Conservation (phyloP, 2,113 vertebrate species). For the Lota lota region DNA sequence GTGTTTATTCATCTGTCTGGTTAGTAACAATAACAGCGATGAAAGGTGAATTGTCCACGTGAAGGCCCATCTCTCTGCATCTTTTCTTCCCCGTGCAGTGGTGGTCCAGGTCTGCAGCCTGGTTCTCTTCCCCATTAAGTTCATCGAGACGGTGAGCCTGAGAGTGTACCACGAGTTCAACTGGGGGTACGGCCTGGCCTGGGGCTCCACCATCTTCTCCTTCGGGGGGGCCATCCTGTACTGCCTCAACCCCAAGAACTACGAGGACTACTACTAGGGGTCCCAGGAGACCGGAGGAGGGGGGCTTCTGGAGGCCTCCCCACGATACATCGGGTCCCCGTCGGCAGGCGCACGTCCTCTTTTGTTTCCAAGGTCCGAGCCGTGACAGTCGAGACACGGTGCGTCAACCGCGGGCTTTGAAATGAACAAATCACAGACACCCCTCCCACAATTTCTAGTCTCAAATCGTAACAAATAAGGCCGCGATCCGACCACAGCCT, state of each 20-base stretch:
- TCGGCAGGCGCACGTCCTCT: slow-evolving; percentile 53
- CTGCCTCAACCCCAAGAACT: slow-evolving; percentile 98
- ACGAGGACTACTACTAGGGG: slow-evolving; percentile 95
- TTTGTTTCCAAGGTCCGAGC: background rate
- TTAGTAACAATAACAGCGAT: too few species aligned
- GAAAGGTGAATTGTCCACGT: too few species aligned
- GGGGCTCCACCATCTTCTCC: slow-evolving; percentile 99
- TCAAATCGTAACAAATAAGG: background rate
- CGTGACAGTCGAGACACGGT: slow-evolving; percentile 3
- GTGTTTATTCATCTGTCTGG: too few species aligned
- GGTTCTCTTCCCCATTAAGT: slow-evolving; percentile 97
- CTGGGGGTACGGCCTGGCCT: slow-evolving; percentile 97
- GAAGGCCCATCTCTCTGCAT: too few species aligned
- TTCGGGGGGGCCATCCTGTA: slow-evolving; percentile 97
- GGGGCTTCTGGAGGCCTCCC: slow-evolving; percentile 16
- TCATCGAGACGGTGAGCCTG: slow-evolving; percentile 95
- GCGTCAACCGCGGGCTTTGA: slow-evolving; percentile 27
- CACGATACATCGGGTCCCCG: background rate
- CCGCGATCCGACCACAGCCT: background rate
- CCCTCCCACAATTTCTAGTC: slow-evolving; percentile 12
- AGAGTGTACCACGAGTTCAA: slow-evolving; percentile 99
- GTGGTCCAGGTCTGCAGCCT: slow-evolving; percentile 96
- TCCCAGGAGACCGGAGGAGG: slow-evolving; percentile 16
- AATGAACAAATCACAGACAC: slow-evolving; percentile 15
- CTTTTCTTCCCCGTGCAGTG: slow-evolving; percentile 72